Conservation (phyloP, 2,888 invertebrate species). For the Acleris laterana region DNA sequence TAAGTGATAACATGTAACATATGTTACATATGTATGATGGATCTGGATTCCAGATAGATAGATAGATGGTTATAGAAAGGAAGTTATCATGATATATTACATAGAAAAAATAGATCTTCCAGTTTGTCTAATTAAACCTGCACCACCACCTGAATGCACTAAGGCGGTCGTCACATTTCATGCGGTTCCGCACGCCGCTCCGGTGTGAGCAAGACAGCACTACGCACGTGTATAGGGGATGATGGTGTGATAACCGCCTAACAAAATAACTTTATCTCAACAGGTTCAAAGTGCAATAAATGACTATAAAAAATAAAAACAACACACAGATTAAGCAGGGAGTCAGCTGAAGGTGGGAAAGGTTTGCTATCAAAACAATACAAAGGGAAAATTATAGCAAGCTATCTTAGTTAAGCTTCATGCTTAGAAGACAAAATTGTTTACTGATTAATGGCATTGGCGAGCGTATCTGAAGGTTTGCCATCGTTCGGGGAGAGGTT, state of each 20-base stretch:
- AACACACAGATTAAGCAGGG: constrained; percentile 19
- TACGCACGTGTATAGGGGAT: no score
- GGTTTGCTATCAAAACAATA: constrained; percentile 17
- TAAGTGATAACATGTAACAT: no score
- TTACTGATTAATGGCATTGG: constrained; percentile 85
- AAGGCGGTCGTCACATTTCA: no score
- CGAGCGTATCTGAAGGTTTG: constrained; percentile 85
- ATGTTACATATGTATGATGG: no score
- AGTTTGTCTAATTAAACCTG: background rate
- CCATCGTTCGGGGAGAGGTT: constrained; percentile 93
- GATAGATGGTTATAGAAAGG: background rate
- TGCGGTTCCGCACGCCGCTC: no score
- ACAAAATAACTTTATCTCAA: constrained; percentile 15
- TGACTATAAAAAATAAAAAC: constrained; percentile 22
- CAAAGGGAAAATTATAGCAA: background rate
- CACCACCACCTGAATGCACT: background rate
- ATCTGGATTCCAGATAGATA: background rate
- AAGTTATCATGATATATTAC: background rate
- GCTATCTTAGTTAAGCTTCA: background rate
- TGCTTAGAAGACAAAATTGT: constrained; percentile 18
- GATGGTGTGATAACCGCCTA: no score
- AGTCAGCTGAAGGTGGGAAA: constrained; percentile 17
- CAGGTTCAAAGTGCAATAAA: constrained; percentile 19
- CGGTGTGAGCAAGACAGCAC: no score
- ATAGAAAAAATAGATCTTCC: background rate